Conservation (phyloP, 2,888 invertebrate species). For the Netelia melanura region DNA sequence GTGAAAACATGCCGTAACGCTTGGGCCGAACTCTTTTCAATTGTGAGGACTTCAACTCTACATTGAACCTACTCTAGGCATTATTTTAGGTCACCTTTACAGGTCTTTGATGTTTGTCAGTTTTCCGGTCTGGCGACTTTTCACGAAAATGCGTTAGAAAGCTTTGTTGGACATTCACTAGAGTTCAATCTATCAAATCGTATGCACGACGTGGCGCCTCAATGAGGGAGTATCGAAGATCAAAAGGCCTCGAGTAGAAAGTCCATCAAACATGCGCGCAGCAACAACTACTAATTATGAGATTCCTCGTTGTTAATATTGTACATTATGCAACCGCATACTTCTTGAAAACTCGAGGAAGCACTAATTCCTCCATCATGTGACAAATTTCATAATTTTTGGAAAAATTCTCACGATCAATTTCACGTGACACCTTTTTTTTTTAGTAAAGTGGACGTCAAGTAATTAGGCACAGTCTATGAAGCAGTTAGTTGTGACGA, state of each 20-base stretch:
- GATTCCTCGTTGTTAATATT: background rate
- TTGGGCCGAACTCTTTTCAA: background rate
- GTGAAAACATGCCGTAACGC: background rate
- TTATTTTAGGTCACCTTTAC: background rate
- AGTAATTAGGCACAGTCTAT: background rate
- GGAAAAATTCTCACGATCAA: background rate
- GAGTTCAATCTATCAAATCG: conserved; percentile 10
- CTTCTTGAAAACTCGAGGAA: conserved; percentile 1
- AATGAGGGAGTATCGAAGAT: conserved; percentile 32
- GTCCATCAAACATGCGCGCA: conserved; percentile 42
- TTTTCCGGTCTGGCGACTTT: conserved; percentile 12
- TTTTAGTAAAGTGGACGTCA: background rate
- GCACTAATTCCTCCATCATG: background rate
- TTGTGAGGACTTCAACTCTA: background rate
- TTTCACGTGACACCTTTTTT: background rate
- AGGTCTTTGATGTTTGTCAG: background rate
- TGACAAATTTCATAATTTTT: background rate
- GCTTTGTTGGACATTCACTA: conserved; percentile 19
- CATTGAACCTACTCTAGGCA: background rate
- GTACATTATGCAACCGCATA: conserved; percentile 8
- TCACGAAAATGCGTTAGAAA: conserved; percentile 30
- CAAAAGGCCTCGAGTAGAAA: conserved; percentile 40
- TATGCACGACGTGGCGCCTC: background rate
- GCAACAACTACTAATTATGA: conserved; percentile 2
- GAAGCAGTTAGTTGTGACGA: background rate